Evolutionary conservation across 2,888 invertebrate species (phyloP).

Genomic region (Eumerus sabulonum): DNA sequence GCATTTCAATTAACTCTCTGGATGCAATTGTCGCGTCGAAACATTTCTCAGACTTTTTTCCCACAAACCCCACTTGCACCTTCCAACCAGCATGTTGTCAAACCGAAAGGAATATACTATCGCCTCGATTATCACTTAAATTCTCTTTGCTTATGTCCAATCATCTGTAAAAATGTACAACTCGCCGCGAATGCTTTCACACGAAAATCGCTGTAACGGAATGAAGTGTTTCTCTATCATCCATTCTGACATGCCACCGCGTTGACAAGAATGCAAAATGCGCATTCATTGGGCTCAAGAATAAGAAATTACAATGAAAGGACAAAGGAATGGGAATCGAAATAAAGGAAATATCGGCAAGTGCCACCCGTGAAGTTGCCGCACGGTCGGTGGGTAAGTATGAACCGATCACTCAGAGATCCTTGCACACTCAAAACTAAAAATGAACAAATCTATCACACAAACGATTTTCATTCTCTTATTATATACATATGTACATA

Average conservation of each 20-base stretch:
- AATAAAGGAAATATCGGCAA: slow-evolving; percentile 29
- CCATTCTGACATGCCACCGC: slow-evolving; percentile 22
- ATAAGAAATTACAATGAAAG: slow-evolving; percentile 4
- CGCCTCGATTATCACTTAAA: slow-evolving; percentile 51
- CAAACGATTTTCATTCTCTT: slow-evolving; percentile 31
- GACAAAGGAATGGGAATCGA: slow-evolving; percentile 11
- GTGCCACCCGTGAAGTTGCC: slow-evolving; percentile 63
- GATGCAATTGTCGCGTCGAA: slow-evolving; percentile 35
- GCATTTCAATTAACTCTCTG: slow-evolving; percentile 38
- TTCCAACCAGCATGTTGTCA: slow-evolving; percentile 46
- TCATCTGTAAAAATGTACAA: slow-evolving; percentile 68
- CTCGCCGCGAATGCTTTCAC: slow-evolving; percentile 61
- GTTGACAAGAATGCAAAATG: slow-evolving; percentile 48
- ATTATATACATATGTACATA: neutral
- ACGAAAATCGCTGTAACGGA: slow-evolving; percentile 67
- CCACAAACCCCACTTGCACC: slow-evolving; percentile 45
- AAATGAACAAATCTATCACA: slow-evolving; percentile 55
- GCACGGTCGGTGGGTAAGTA: slow-evolving; percentile 30
- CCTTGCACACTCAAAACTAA: slow-evolving; percentile 14
- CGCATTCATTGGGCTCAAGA: slow-evolving; percentile 38
- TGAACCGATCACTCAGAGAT: slow-evolving; percentile 52
- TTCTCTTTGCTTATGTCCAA: slow-evolving; percentile 43
- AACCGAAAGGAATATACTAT: slow-evolving; percentile 52
- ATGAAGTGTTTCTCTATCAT: slow-evolving; percentile 50
- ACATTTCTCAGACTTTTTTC: slow-evolving; percentile 39